phyloP scores from a whole-genome alignment of 53 echinoderm and acorn worm genomes.

The Paracentrotus lividus region DNA sequence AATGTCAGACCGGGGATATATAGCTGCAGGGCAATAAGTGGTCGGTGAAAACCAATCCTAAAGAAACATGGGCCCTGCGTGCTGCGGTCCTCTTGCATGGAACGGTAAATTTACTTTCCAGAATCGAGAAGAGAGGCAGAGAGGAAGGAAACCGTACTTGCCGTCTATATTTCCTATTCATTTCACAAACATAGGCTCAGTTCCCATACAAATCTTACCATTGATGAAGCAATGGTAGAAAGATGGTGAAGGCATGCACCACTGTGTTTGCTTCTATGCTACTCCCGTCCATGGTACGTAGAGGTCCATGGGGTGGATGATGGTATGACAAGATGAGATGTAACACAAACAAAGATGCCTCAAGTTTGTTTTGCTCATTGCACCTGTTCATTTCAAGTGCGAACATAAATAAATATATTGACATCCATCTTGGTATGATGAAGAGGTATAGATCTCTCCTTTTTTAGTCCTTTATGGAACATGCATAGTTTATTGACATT shows the following conservation, averaged over 20 bases:
- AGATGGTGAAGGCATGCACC: background rate
- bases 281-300: no score
- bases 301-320: background rate
- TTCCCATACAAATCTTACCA: background rate
- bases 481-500: no score
- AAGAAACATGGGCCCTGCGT: conserved; percentile 5
- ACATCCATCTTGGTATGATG: no score
- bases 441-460: no score
- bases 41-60: conserved; percentile 56
- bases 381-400: background rate
- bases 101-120: conserved; percentile 26
- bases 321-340: background rate
- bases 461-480: no score
- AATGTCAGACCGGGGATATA: conserved; percentile 58
- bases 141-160: conserved; percentile 23
- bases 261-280: no score
- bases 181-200: background rate
- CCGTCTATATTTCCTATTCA: background rate
- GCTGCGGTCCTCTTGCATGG: background rate
- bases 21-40: conserved; percentile 60
- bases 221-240: conserved; percentile 4
- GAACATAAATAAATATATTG: background rate
- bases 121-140: conserved; percentile 37
- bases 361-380: background rate
- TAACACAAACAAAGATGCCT: background rate